A percentile compares a stretch with the other conserved stretches of the same genome.
phyloP scores from a whole-genome alignment of 2,797 vertebrate species.

The Dicrostonyx torquatus region DNA sequence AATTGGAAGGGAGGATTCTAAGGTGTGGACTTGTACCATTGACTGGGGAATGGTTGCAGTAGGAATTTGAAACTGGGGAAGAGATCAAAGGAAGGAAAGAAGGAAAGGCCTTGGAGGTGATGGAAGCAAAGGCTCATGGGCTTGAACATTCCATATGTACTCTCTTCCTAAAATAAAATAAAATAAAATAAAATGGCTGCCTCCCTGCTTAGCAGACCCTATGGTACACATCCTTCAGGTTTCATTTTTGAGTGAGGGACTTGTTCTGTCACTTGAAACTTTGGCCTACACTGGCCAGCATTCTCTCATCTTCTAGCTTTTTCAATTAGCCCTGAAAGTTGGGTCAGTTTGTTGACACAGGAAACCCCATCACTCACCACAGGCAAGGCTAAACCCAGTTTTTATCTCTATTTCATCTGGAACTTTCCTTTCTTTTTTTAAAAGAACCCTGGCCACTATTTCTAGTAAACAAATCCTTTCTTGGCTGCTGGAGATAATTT shows the following conservation, averaged over 20 bases:
- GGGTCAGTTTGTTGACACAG: conserved; percentile 15
- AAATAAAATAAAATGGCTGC: neutral
- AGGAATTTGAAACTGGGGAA: neutral
- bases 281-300: neutral
- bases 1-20: neutral
- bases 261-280: neutral
- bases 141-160: neutral
- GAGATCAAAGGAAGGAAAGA: neutral
- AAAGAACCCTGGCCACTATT: neutral
- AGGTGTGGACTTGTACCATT: neutral
- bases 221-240: neutral
- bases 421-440: conserved; percentile 36
- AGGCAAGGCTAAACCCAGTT: conserved; percentile 8
- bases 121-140: neutral
- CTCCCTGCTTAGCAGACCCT: neutral
- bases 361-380: conserved; percentile 2
- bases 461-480: conserved; percentile 14
- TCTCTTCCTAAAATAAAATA: neutral
- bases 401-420: conserved; percentile 39
- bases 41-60: neutral
- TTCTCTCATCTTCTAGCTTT: neutral
- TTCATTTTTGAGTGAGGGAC: neutral
- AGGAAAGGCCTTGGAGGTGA: neutral
- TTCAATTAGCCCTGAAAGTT: neutral
- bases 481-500: conserved; percentile 37